These are phyloP conservation scores for Amazona vittata DNA, from an alignment of 2,113 vertebrate species.

Conservation along the genomic window DNA sequence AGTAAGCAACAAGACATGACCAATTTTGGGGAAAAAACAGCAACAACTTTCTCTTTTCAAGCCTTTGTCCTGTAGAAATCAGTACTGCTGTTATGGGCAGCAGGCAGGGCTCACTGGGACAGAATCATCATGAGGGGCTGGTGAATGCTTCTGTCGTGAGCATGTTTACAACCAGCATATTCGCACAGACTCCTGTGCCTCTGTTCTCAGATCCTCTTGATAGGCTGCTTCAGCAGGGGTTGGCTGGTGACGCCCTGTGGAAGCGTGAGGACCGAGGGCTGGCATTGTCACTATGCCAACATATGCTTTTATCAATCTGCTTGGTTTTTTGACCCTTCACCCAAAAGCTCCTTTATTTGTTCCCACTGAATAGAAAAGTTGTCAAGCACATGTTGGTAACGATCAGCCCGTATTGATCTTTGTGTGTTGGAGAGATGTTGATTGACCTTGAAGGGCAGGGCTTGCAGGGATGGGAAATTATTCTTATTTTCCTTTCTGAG, in stretches of 20 bases:
- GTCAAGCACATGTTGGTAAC: accelerated
- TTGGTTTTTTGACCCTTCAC: not conserved
- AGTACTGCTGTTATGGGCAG: not conserved
- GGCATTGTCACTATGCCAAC: not conserved
- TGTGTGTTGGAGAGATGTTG: not conserved
- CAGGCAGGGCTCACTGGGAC: not conserved
- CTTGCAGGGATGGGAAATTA: not conserved
- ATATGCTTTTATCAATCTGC: not conserved
- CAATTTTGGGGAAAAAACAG: not conserved
- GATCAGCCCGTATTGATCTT: not conserved
- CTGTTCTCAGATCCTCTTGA: not conserved
- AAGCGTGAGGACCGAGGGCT: not conserved
- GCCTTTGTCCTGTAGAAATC: not conserved
- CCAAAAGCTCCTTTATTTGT: not conserved
- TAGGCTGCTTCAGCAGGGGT: not conserved
- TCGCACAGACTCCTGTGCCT: not conserved
- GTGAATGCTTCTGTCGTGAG: not conserved
- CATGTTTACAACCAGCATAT: accelerated
- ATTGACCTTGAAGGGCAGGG: not conserved
- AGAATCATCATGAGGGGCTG: not conserved
- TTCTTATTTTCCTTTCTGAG: not conserved
- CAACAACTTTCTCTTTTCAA: not conserved
- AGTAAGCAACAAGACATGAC: not conserved
- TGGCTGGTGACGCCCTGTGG: accelerated
- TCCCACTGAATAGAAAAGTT: not conserved